Base-by-base conservation (phyloP, 2,888 invertebrate species). In the Agonopterix subpropinquella region DNA sequence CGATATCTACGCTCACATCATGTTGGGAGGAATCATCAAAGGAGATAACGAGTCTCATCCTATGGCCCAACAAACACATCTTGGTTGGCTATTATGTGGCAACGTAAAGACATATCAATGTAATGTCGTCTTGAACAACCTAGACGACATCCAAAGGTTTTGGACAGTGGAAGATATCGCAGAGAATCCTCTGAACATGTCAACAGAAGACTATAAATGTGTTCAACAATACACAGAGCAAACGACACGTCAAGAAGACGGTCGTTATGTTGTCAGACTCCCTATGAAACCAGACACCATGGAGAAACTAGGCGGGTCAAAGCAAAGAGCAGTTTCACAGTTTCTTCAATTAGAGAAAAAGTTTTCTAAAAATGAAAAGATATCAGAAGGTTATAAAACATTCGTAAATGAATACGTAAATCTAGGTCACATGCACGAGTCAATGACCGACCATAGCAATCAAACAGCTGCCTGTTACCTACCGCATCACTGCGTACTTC, bases 231-330 rank as follows among this genome's bases (percentile, higher is more conserved):
- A 44, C 42, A 36, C 36, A 9, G 10, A n/a, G 9, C 5, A 5
- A 36, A 36, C 9, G 9, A 36, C 5, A 9, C 5, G 36, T 8
- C 36, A 2, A 36, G 50, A n/a, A 49, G 48, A 2, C 13, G 13
- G 13, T 13, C 13, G 13, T 13, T 13, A 13, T 13, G 13, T 13
- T 13, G 13, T 13, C 13, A 13, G 13, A 13, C 45, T 52, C 4
- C 52, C 47, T 3, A 35, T 54, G 41, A 48, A 48, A 47, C 42
- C 52, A 39, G 41, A 53, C 15, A 39, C 43, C 9, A 18, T 50
- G 1, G 45, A 53, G 39, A 52, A 50, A 42, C 37, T 54, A 11
- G 54, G 52, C n/a, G 13, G 46, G n/a, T 51, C 53, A n/a, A 54
- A 51, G 46, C 42, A 42, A 11, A 51, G 43, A 13, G 53, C 53